Conservation (phyloP, 2,113 vertebrate genomes). For the Sphyrna mokarran region DNA sequence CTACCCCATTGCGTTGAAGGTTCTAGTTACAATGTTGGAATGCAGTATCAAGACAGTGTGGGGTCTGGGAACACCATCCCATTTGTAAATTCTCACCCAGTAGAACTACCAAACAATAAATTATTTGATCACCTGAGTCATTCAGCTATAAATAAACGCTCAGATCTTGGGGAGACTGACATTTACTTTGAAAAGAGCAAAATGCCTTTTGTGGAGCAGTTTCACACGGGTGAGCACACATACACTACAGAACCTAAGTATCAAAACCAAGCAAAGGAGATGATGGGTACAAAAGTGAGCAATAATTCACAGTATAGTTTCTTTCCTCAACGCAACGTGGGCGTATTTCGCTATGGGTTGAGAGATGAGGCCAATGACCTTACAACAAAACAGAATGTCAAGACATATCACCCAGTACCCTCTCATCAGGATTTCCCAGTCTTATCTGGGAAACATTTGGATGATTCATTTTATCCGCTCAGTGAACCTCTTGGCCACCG, state of each 20-base stretch:
- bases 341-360: neutral
- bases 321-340: neutral
- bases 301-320: neutral
- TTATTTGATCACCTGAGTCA: neutral
- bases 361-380: neutral
- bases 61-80: neutral
- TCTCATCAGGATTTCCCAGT: neutral
- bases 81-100: neutral
- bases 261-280: neutral
- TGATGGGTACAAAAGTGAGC: neutral
- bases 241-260: neutral
- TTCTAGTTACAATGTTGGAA: neutral
- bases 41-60: neutral
- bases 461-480: neutral
- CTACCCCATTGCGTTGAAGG: neutral
- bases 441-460: constrained; percentile 17
- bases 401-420: neutral
- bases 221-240: neutral
- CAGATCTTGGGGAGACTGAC: neutral
- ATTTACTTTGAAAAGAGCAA: constrained; percentile 13
- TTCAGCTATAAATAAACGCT: neutral
- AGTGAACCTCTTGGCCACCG: neutral
- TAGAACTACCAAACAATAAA: neutral
- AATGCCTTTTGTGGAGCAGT: neutral
- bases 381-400: neutral